phyloP scores from a whole-genome alignment of 2,888 invertebrate genomes.

The Eupithecia centaureata region DNA sequence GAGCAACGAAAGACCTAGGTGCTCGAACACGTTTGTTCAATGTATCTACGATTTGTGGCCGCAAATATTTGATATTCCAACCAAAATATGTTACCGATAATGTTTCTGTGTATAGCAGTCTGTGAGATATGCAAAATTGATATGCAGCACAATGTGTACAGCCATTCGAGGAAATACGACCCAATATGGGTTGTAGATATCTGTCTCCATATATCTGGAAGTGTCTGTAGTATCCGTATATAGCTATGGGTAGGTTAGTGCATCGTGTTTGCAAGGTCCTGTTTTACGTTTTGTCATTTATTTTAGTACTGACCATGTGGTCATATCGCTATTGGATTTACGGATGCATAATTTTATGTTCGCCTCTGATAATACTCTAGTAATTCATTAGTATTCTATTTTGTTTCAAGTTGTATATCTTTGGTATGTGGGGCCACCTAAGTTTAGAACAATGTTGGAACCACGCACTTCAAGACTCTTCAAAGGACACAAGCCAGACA shows the following conservation, averaged over 20 bases:
- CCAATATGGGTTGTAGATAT: slow-evolving; percentile 47
- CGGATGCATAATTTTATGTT: slow-evolving; percentile 13
- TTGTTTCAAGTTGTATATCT: slow-evolving; percentile 5
- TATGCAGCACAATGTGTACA: slow-evolving; percentile 46
- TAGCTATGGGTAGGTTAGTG: slow-evolving; percentile 39
- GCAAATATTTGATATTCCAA: slow-evolving; percentile 41
- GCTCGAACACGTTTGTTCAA: slow-evolving; percentile 25
- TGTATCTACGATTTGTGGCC: slow-evolving; percentile 39
- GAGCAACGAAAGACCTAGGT: slow-evolving; percentile 11
- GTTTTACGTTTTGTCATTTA: slow-evolving; percentile 31
- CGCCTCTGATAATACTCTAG: not conserved
- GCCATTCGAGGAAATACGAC: slow-evolving; percentile 47
- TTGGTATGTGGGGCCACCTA: slow-evolving; percentile 6
- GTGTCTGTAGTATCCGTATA: slow-evolving; percentile 38
- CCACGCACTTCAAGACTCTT: not conserved
- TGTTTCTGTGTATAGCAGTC: slow-evolving; percentile 46
- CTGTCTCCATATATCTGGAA: slow-evolving; percentile 48
- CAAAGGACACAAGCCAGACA: slow-evolving; percentile 10
- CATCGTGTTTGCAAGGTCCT: slow-evolving; percentile 30
- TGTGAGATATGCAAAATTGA: slow-evolving; percentile 47
- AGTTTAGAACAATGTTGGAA: slow-evolving; percentile 5
- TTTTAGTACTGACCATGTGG: slow-evolving; percentile 23
- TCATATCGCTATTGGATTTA: slow-evolving; percentile 25
- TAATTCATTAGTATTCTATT: slow-evolving; percentile 11
- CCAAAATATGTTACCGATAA: slow-evolving; percentile 46